Evolutionary conservation across 2,888 invertebrate species (phyloP).

Genomic region (Deilephila elpenor): DNA sequence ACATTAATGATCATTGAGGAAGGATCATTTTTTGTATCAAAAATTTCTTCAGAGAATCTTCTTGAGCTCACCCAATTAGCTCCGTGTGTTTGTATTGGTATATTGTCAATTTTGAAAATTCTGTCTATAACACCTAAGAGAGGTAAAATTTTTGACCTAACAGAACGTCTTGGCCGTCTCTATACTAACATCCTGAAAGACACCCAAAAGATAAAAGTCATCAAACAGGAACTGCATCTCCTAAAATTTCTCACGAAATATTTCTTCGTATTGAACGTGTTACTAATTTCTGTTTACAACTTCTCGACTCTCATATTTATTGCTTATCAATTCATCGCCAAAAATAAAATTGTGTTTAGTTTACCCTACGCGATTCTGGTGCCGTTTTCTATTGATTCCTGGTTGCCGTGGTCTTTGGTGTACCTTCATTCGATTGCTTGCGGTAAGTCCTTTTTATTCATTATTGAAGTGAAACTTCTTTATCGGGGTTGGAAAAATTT

Average conservation of each 20-base stretch:
- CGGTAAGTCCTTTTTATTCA: constrained; percentile 55
- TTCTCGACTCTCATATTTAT: constrained; percentile 64
- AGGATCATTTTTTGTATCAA: constrained; percentile 55
- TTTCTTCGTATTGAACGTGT: constrained; percentile 63
- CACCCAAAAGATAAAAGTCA: constrained; percentile 45
- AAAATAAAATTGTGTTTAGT: constrained; percentile 49
- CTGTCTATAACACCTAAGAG: constrained; percentile 48
- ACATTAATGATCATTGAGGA: constrained; percentile 53
- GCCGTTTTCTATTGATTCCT: constrained; percentile 64
- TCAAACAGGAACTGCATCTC: constrained; percentile 53
- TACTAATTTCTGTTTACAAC: constrained; percentile 69
- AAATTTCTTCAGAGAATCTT: constrained; percentile 62
- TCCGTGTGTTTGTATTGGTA: constrained; percentile 61
- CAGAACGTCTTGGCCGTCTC: constrained; percentile 49
- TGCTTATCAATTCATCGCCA: constrained; percentile 53
- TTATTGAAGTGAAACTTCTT: too few species aligned
- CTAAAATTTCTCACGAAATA: constrained; percentile 62
- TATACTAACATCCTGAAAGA: constrained; percentile 54
- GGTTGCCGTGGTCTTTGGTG: constrained; percentile 60
- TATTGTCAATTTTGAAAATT: constrained; percentile 59
- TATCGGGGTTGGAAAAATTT: too few species aligned
- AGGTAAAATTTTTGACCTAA: constrained; percentile 54
- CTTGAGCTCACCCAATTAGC: constrained; percentile 64
- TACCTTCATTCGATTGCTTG: constrained; percentile 57
- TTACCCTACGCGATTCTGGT: constrained; percentile 66